Base-by-base conservation (phyloP, 2,113 vertebrate species). In the Podarcis muralis region DNA sequence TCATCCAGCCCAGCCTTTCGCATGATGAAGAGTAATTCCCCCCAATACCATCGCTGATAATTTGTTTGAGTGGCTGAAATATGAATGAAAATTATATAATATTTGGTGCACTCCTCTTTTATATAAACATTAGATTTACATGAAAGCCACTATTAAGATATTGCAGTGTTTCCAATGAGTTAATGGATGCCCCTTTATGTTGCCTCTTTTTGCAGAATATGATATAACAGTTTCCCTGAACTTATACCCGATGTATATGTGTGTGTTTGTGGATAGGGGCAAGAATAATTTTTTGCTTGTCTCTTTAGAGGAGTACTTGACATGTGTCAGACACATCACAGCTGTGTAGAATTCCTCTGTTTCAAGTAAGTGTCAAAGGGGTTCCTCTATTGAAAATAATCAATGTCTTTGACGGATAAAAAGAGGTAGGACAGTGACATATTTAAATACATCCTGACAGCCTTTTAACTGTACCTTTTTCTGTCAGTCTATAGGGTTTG, bases 351-450 rank as follows among this genome's bases (percentile, higher is more conserved):
- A 90, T 91, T 94, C 88, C 91, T 90, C 62, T 87, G 85, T 96
- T 95, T 95, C 87, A 93, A 84, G 82, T 92, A 93, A 89, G 95
- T 95, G 95, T 95, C 95, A 92, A 91, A 90, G 76, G 74, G 88
- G 76, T 90, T 96, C 89, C 90, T 93, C 94, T 89, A 95, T 91
- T 94, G 95, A 96, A 96, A 96, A 94, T 94, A 96, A 97, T 97
- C 95, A 94, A 97, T 96, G 92, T 0, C 87, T 96, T 93, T 96
- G 94, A 95, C 94, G 94, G 95, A 90, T 88, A 93, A 93, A 93
- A 92, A 94, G 89, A 93, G 71, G 92, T 86, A 92, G 92, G 80
- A 93, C 0, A 30, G 68, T 48, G 81, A 91, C 92, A 93, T 92
- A 92, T 95, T 94, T 88, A 96, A 95, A 94, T 94, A 88, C 84